Evolutionary conservation across 1,140 invertebrate species (phyloP).

Genomic region (Campoletis sonorensis): DNA sequence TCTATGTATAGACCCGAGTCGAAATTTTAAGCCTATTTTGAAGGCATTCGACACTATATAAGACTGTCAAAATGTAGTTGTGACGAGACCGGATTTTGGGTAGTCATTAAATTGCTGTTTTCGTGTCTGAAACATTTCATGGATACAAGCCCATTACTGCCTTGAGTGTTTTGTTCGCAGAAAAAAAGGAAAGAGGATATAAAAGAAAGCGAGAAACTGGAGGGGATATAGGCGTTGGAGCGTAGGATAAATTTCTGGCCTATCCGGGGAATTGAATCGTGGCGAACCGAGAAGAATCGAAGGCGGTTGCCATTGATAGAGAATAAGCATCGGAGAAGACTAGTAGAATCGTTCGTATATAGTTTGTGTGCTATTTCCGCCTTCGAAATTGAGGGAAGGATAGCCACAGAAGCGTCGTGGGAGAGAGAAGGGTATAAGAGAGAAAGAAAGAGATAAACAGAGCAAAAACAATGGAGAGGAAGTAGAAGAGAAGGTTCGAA

Average conservation of each 20-base stretch:
- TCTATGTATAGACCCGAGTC: not conserved
- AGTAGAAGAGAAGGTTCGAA: not conserved
- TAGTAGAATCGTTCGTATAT: not conserved
- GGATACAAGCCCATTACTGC: too few species aligned
- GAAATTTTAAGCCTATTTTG: too few species aligned
- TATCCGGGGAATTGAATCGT: conserved; percentile 24
- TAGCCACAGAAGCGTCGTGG: not conserved
- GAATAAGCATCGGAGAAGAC: conserved; percentile 6
- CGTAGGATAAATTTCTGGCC: conserved; percentile 22
- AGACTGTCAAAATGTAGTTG: too few species aligned
- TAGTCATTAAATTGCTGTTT: too few species aligned
- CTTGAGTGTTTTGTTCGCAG: not conserved
- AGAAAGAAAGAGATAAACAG: not conserved
- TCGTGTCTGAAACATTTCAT: too few species aligned
- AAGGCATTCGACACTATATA: too few species aligned
- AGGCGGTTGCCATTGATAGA: not conserved
- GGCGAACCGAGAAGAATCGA: not conserved
- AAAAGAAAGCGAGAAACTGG: not conserved
- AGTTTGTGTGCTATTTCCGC: conserved; percentile 7
- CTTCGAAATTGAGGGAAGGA: too few species aligned
- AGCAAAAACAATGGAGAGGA: conserved; percentile 20
- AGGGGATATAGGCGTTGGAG: not conserved
- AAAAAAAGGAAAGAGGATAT: not conserved
- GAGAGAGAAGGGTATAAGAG: not conserved
- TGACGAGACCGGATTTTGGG: too few species aligned